A percentile compares a stretch with the other conserved stretches of the same genome.
Evolutionary conservation across 2,888 invertebrate genomes (phyloP).

Genomic region (Trypoxylon attenuatum): DNA sequence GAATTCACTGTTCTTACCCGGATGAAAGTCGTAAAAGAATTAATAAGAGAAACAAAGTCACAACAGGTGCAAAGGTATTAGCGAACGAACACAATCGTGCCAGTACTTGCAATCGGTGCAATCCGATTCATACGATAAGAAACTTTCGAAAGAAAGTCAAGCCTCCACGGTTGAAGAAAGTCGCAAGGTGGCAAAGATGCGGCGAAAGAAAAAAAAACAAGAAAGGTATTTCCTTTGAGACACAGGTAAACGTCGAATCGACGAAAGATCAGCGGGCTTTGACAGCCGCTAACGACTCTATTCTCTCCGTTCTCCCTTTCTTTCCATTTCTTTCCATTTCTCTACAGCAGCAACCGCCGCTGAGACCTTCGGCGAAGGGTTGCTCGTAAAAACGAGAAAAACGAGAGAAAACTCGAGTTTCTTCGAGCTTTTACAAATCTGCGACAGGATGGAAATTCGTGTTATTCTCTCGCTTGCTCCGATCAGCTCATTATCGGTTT

Average conservation of each 20-base stretch:
- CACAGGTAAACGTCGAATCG: slow-evolving; percentile 47
- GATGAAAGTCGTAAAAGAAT: too few species aligned
- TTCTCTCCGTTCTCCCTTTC: slow-evolving; percentile 32
- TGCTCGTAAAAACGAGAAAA: slow-evolving; percentile 61
- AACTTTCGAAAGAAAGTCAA: slow-evolving; percentile 1
- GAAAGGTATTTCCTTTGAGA: slow-evolving; percentile 12
- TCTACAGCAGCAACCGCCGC: background rate
- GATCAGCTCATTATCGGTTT: slow-evolving; percentile 33
- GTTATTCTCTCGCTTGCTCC: slow-evolving; percentile 14
- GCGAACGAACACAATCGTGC: slow-evolving; percentile 23
- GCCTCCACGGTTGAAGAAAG: slow-evolving; percentile 17
- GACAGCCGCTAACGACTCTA: slow-evolving; percentile 56
- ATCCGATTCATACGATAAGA: slow-evolving; percentile 44
- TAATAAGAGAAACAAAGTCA: too few species aligned
- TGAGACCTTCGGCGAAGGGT: slow-evolving; percentile 54
- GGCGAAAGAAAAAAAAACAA: slow-evolving; percentile 14
- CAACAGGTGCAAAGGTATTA: slow-evolving; percentile 28
- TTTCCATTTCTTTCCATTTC: slow-evolving; percentile 5
- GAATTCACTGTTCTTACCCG: too few species aligned
- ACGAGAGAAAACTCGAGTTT: slow-evolving; percentile 25
- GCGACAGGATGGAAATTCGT: slow-evolving; percentile 27
- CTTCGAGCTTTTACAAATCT: slow-evolving; percentile 32
- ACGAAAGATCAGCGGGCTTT: slow-evolving; percentile 45
- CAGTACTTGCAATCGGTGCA: too few species aligned
- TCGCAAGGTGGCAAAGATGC: background rate